These are phyloP conservation scores for Heliconius hortense DNA, from an alignment of 2,888 invertebrate species.

Conservation along the genomic window DNA sequence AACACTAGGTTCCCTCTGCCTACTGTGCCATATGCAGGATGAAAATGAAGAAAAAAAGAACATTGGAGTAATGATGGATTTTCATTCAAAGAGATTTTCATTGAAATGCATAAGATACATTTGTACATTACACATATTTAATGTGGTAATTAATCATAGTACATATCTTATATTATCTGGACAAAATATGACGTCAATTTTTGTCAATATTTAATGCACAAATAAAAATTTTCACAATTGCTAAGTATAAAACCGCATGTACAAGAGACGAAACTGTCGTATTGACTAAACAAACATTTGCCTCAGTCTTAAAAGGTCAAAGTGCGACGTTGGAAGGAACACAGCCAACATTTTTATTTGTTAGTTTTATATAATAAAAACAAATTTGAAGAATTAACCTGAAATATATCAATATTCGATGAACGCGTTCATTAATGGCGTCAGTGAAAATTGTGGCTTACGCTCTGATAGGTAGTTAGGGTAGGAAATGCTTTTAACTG, in stretches of 20 bases:
- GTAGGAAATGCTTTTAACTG: slow-evolving; percentile 51
- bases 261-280: slow-evolving; percentile 1
- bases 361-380: neutral
- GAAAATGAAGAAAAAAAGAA: neutral
- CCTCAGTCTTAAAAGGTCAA: slow-evolving; percentile 6
- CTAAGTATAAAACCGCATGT: neutral
- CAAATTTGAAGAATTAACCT: too few relatives aligned
- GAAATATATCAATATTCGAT: slow-evolving; percentile 10
- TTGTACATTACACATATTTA: neutral
- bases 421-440: slow-evolving; percentile 46
- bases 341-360: neutral
- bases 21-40: neutral
- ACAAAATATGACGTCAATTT: neutral
- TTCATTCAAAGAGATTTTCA: too few relatives aligned
- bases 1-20: too few relatives aligned
- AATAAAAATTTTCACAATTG: neutral
- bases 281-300: slow-evolving; percentile 7
- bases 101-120: neutral
- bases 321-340: neutral
- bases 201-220: neutral
- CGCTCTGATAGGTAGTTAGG: slow-evolving; percentile 43
- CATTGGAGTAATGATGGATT: neutral
- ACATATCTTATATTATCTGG: neutral
- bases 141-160: neutral
- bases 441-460: slow-evolving; percentile 50